These are phyloP conservation scores for Cottoperca gobio DNA, from an alignment of 2,797 vertebrate species.

Conservation along the genomic window DNA sequence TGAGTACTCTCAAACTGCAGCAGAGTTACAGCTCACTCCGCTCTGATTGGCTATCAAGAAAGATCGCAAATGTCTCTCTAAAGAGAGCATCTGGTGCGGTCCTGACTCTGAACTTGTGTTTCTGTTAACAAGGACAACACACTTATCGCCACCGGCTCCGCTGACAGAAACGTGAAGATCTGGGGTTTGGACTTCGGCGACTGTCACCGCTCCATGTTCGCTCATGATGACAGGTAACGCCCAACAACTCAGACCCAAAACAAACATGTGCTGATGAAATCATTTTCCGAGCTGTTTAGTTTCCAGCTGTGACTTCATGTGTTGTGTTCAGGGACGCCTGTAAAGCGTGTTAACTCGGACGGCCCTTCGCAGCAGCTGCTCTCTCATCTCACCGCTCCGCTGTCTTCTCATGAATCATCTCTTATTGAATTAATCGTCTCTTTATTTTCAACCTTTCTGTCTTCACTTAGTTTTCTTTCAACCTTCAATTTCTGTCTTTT, in stretches of 20 bases:
- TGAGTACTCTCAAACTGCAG: slow-evolving; percentile 83
- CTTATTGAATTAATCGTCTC: not conserved
- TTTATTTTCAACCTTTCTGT: not conserved
- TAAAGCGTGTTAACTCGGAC: slow-evolving; percentile 16
- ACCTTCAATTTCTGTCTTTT: not conserved
- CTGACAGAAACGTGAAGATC: slow-evolving; percentile 97
- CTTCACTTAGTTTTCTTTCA: not conserved
- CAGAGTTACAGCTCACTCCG: no score
- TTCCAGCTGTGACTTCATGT: slow-evolving; percentile 56
- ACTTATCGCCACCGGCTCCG: slow-evolving; percentile 95
- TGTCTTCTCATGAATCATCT: slow-evolving; percentile 18
- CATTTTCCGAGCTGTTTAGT: not conserved
- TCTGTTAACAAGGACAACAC: slow-evolving; percentile 86
- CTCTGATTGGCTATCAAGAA: no score
- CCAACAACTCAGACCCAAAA: not conserved
- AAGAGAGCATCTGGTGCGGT: not conserved
- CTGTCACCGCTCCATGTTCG: slow-evolving; percentile 97
- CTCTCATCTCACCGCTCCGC: slow-evolving; percentile 46
- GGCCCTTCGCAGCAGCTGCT: slow-evolving; percentile 62
- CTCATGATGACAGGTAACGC: slow-evolving; percentile 95
- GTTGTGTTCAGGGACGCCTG: slow-evolving; percentile 32
- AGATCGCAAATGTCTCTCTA: no score
- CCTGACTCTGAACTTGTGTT: slow-evolving; percentile 10
- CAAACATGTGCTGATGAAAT: slow-evolving; percentile 16
- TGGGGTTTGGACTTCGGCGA: slow-evolving; percentile 99